Evolutionary conservation across 2,113 vertebrate genomes (phyloP).

Genomic region (Grallaria varia): DNA sequence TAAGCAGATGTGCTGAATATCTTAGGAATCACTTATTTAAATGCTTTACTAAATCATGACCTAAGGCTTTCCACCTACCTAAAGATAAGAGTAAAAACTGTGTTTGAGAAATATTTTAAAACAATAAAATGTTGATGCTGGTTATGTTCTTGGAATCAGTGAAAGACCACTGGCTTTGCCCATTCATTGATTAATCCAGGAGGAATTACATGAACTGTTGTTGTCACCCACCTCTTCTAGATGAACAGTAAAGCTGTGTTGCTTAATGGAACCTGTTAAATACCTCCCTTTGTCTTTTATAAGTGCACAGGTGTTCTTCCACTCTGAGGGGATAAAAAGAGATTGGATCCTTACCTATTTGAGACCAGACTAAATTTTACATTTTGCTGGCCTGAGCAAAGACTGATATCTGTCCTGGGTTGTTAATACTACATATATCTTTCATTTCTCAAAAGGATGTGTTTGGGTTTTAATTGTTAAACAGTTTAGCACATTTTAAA

Average conservation of each 20-base stretch:
- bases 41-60: background rate
- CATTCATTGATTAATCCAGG: background rate
- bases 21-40: background rate
- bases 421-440: background rate
- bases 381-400: background rate
- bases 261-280: background rate
- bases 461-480: background rate
- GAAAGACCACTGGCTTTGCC: background rate
- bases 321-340: background rate
- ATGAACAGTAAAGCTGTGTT: background rate
- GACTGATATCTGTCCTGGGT: background rate
- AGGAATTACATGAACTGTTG: background rate
- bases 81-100: background rate
- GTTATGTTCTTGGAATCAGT: background rate
- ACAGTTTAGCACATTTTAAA: background rate
- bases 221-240: background rate
- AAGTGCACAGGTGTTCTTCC: background rate
- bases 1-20: background rate
- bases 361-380: background rate
- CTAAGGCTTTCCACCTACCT: background rate
- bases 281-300: background rate
- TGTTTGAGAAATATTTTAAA: background rate
- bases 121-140: background rate
- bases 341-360: background rate
- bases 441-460: background rate